Base-by-base conservation (phyloP, 2,888 invertebrate genomes). In the Rhagonycha fulva region DNA sequence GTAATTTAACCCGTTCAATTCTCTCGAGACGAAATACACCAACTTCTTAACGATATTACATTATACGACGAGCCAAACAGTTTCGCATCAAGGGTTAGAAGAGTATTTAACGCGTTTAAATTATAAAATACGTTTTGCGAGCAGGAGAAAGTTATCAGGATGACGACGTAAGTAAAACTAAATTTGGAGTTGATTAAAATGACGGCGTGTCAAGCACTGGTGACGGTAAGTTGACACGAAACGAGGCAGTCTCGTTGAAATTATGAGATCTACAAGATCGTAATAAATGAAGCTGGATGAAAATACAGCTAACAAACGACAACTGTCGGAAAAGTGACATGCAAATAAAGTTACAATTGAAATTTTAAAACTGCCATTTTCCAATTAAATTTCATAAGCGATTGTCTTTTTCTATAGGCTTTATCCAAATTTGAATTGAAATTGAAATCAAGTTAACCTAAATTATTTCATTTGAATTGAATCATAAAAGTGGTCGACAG, bases 201-300 rank as follows among this genome's bases (percentile, higher is more conserved):
- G 84, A 83, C 84, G 83, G 81, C 82, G 82, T 82, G 83, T 84
- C 83, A 84, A 83, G 81, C 80, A 79, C 79, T 80, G 81, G 83
- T 78, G 83, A 84, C 84, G 82, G 81, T 84, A 83, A 84, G 81
- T 83, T 81, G 84, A 84, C 84, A 81, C 74, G 80, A 76, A 82
- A 84, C 82, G 82, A 81, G 47, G 82, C 82, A 80, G 76, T 82
- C 81, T 80, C 79, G 82, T 81, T 81, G 83, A 83, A 84, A 82
- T 82, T 83, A 81, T 79, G 76, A 78, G 80, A 82, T 79, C 80
- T 80, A 72, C 74, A 81, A 75, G 78, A 77, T 79, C 79, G 79
- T 81, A 82, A 81, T 82, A 82, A 83, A 82, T 82, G 80, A 80
- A 74, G 76, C 80, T 78, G 79, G 76, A 68, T 78, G 78, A 78